Evolutionary conservation across 1,140 invertebrate genomes (phyloP).

Genomic region (Drosophila watanabei): DNA sequence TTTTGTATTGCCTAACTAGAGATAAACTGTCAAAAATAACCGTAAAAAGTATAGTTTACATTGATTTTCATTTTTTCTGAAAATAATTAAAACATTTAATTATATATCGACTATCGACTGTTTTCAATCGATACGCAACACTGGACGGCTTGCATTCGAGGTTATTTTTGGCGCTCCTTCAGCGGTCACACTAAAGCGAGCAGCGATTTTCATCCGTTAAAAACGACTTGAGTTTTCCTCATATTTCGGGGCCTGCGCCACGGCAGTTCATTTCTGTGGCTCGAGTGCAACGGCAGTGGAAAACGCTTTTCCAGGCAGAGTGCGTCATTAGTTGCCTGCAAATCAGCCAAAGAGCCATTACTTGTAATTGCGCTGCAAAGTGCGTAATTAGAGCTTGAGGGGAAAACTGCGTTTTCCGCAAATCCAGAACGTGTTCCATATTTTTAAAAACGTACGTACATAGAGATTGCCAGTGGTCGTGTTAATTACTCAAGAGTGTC

Average conservation of each 20-base stretch:
- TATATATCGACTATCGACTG: background rate
- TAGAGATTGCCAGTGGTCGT: conserved; percentile 16
- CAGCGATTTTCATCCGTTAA: conserved; percentile 35
- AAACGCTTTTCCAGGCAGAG: conserved; percentile 55
- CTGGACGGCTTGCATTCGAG: background rate
- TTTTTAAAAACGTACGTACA: conserved; percentile 17
- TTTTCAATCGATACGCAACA: background rate
- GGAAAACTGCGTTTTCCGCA: conserved; percentile 40
- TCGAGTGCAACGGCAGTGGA: conserved; percentile 65
- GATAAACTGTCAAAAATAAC: background rate
- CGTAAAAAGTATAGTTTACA: background rate
- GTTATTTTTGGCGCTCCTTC: conserved; percentile 19
- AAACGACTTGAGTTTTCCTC: conserved; percentile 43
- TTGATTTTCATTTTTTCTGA: background rate
- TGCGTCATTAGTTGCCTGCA: conserved; percentile 57
- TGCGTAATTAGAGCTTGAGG: conserved; percentile 53
- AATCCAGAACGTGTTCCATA: conserved; percentile 34
- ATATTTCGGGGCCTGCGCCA: conserved; percentile 48
- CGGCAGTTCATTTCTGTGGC: conserved; percentile 58
- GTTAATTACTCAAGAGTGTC: conserved; percentile 16
- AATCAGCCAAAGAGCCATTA: conserved; percentile 62
- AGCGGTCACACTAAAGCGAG: conserved; percentile 19
- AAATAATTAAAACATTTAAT: background rate
- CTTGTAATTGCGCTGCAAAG: conserved; percentile 54
- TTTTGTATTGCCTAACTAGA: background rate